Base-by-base conservation (phyloP, 2,797 vertebrate species). In the Apogon talboti region DNA sequence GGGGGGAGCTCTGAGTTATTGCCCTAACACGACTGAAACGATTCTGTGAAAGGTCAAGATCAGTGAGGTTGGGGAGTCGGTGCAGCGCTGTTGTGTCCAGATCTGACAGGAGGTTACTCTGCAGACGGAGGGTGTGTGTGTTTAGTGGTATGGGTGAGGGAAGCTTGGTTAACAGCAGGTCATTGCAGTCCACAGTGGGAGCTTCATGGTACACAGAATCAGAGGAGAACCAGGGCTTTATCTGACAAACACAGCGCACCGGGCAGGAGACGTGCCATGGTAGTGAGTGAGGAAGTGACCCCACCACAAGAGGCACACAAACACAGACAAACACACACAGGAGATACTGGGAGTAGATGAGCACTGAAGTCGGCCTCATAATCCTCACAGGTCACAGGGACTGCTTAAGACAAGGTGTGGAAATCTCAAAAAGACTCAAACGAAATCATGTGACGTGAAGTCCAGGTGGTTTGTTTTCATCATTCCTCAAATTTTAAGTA, bases 1-100 rank as follows among this genome's bases (percentile, higher is more conserved):
- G 89, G 44, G 92, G 71, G 7, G 81, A 86, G 60, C 94, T 82
- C 33, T 92, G 85, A 6, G 69, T 87, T 1, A 98, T 90, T 65
- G 95, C 92, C 37, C 86, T 79, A 43, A 94, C 82, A 0, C 87
- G 90, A 0, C 92, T 90, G 78, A 99, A 97, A 81, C 94, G 95
- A 89, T 99, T 99, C 91, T 99, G 98, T 0, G 98, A 99, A 78
- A 99, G 92, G 66, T 99, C 96, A 28, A 99, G 92, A 83, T 99
- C 98, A 0, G 96, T 97, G 81, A 99, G 95, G 83, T 99, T 98
- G 67, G 91, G 60, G 21, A 99, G 93, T 77, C 95, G 85, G 45
- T 86, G 91, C 42, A 99, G 87, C 74, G 92, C 93, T 0, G 82
- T 85, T 69, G 90, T 92, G 75, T 95, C 93, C 30, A 98, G 87